These are phyloP conservation scores for Fistularia tabacaria DNA, from an alignment of 2,797 vertebrate genomes.

Conservation along the genomic window DNA sequence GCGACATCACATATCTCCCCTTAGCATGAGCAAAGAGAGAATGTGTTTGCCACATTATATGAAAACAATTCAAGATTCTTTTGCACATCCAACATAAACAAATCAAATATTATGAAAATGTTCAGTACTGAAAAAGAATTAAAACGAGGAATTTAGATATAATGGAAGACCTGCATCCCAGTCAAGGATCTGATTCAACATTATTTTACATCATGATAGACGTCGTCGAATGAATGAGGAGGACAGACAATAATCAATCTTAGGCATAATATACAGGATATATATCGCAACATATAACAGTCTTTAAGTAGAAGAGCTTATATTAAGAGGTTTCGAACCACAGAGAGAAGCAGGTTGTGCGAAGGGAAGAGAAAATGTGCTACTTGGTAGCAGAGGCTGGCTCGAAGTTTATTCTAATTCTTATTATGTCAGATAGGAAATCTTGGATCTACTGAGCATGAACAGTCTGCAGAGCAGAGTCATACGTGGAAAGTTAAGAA, in stretches of 20 bases:
- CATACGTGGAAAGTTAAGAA: no score
- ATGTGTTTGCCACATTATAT: constrained; percentile 23
- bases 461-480: not conserved
- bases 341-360: constrained; percentile 45
- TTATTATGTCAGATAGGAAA: constrained; percentile 22
- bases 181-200: constrained; percentile 24
- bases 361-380: constrained; percentile 36
- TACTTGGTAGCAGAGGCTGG: constrained; percentile 44
- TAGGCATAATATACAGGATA: constrained; percentile 28
- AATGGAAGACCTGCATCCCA: constrained; percentile 67
- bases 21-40: constrained; percentile 4
- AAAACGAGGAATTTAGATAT: constrained; percentile 24
- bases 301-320: constrained; percentile 42
- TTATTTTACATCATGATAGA: constrained; percentile 26
- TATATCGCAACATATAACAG: constrained; percentile 43
- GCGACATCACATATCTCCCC: constrained; percentile 44
- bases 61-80: not conserved
- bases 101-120: constrained; percentile 27
- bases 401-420: constrained; percentile 11
- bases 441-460: constrained; percentile 13
- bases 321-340: constrained; percentile 39
- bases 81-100: constrained; percentile 39
- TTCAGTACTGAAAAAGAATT: constrained; percentile 30
- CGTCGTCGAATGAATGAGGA: constrained; percentile 23
- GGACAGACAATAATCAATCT: constrained; percentile 35